These are phyloP conservation scores for Buceros bicornis DNA, from an alignment of 2,797 vertebrate species.

Conservation along the genomic window DNA sequence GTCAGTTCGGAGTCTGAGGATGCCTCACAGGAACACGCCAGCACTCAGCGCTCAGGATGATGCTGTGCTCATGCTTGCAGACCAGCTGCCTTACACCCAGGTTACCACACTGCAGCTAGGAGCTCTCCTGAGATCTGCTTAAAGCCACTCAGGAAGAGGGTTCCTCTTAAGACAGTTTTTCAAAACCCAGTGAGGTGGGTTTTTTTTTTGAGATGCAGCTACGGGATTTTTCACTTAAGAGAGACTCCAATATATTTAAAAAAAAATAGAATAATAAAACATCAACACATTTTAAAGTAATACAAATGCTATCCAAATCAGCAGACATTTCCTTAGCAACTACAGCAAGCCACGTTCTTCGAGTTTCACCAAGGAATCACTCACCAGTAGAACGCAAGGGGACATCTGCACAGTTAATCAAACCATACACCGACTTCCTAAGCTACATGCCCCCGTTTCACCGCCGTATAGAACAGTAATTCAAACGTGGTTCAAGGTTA, in stretches of 20 bases:
- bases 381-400: neutral
- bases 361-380: neutral
- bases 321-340: neutral
- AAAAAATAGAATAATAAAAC: neutral
- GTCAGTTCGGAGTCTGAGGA: neutral
- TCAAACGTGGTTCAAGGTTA: neutral
- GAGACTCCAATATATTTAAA: neutral
- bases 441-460: neutral
- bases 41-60: neutral
- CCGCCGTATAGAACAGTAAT: neutral
- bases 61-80: neutral
- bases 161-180: neutral
- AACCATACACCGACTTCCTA: neutral
- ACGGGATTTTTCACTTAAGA: neutral
- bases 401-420: neutral
- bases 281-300: neutral
- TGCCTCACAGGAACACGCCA: slow-evolving; percentile 9
- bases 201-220: neutral
- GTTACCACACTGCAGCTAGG: neutral
- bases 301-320: neutral
- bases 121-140: neutral
- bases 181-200: neutral
- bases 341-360: neutral
- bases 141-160: neutral
- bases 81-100: accelerated